Conservation (phyloP, 92 coral and sea anemone genomes). For the Epizoanthus stellaris region DNA sequence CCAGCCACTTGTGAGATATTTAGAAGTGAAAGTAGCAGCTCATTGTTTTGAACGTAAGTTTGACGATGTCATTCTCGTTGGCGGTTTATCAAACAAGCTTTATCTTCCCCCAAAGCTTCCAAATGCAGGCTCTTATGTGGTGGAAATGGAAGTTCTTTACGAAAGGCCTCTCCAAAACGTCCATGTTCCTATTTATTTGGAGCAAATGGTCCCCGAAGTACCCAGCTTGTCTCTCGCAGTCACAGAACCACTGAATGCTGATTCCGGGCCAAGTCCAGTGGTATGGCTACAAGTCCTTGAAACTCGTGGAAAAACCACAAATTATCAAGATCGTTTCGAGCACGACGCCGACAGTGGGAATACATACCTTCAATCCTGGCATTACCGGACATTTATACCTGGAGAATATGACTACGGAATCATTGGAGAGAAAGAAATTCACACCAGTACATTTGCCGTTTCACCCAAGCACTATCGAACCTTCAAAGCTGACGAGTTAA, state of each 20-base stretch:
- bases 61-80: slow-evolving; percentile 24
- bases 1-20: slow-evolving; percentile 8
- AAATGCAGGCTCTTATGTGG: not conserved
- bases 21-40: slow-evolving; percentile 7
- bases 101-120: slow-evolving; percentile 12
- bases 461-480: slow-evolving; percentile 8
- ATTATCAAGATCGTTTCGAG: slow-evolving; percentile 24
- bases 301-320: slow-evolving; percentile 4
- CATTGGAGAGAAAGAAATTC: slow-evolving; percentile 36
- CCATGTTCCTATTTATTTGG: slow-evolving; percentile 31
- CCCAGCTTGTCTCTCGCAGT: slow-evolving; percentile 14
- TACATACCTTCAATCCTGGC: not conserved
- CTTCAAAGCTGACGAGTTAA: slow-evolving; percentile 23
- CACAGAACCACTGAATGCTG: slow-evolving; percentile 5
- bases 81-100: not conserved
- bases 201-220: slow-evolving; percentile 31
- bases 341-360: slow-evolving; percentile 2
- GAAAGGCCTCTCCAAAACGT: slow-evolving; percentile 27
- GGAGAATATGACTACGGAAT: slow-evolving; percentile 42
- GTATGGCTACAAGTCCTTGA: slow-evolving; percentile 31
- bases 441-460: not conserved
- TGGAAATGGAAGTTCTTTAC: slow-evolving; percentile 4
- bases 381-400: slow-evolving; percentile 23
- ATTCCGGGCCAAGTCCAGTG: not conserved
- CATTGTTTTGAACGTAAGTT: slow-evolving; percentile 41